These are phyloP conservation scores for Alsophila aescularia DNA, from an alignment of 2,888 invertebrate genomes.

Conservation along the genomic window DNA sequence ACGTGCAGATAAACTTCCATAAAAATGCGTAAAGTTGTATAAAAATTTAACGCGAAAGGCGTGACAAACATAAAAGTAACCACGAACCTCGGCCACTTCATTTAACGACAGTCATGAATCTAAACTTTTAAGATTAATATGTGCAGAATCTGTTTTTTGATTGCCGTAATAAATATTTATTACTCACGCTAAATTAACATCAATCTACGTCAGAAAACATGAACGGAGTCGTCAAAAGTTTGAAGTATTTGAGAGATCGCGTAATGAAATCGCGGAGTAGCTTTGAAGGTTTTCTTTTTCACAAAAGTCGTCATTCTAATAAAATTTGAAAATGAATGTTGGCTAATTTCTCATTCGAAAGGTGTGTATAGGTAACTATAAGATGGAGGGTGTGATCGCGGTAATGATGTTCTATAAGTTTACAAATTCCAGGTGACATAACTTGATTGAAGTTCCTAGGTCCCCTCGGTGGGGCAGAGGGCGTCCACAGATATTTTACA, in stretches of 20 bases:
- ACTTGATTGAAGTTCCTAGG: too few relatives aligned
- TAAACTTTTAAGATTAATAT: conserved; percentile 32
- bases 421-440: too few relatives aligned
- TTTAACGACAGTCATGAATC: conserved; percentile 45
- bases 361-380: background rate
- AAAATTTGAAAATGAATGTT: conserved; percentile 56
- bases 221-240: conserved; percentile 59
- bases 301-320: conserved; percentile 50
- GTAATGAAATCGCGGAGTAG: conserved; percentile 56
- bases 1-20: conserved; percentile 13
- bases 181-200: conserved; percentile 53
- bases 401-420: too few relatives aligned
- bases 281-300: conserved; percentile 48
- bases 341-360: conserved; percentile 56
- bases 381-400: too few relatives aligned
- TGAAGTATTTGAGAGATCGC: conserved; percentile 56
- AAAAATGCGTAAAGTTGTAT: conserved; percentile 19
- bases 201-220: conserved; percentile 63
- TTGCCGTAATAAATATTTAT: conserved; percentile 49
- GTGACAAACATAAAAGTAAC: conserved; percentile 29
- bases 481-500: too few relatives aligned
- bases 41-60: conserved; percentile 26
- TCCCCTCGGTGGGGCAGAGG: too few relatives aligned
- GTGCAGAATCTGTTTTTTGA: conserved; percentile 32
- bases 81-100: conserved; percentile 50